Percentiles rank a stretch among this genome's conserved stretches.
Evolutionary conservation across 2,797 vertebrate genomes (phyloP).

Genomic region (Cryptoprocta ferox): DNA sequence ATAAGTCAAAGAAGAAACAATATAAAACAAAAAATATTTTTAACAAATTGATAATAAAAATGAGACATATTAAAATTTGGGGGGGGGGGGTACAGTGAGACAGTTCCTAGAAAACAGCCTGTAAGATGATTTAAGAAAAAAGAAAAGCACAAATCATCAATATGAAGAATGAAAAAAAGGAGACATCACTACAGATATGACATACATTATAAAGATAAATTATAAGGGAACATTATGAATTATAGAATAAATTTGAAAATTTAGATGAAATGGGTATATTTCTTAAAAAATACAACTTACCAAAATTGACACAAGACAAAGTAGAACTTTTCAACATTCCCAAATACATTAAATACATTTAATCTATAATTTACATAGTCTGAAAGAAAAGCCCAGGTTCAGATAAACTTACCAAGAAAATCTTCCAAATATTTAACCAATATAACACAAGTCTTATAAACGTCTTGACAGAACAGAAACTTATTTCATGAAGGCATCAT

Average conservation of each 20-base stretch:
- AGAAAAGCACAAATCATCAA: not conserved
- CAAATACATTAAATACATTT: not conserved
- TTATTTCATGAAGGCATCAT: not conserved
- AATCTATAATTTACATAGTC: not conserved
- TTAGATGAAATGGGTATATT: not conserved
- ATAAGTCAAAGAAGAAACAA: not conserved
- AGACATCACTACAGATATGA: not conserved
- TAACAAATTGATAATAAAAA: not conserved
- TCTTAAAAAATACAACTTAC: not conserved
- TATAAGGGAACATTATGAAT: not conserved
- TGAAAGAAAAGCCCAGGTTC: not conserved
- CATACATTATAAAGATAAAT: not conserved
- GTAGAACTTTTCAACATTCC: not conserved
- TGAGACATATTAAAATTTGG: not conserved
- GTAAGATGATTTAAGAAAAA: not conserved
- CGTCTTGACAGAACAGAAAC: not conserved
- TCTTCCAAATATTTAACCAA: not conserved
- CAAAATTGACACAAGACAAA: not conserved
- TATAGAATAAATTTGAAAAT: not conserved
- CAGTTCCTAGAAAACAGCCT: not conserved
- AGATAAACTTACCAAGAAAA: not conserved
- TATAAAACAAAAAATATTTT: not conserved
- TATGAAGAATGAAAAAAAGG: not conserved
- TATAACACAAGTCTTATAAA: not conserved
- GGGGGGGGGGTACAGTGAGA: not conserved